Conservation (phyloP, 2,888 invertebrate genomes). For the Patella caerulea region DNA sequence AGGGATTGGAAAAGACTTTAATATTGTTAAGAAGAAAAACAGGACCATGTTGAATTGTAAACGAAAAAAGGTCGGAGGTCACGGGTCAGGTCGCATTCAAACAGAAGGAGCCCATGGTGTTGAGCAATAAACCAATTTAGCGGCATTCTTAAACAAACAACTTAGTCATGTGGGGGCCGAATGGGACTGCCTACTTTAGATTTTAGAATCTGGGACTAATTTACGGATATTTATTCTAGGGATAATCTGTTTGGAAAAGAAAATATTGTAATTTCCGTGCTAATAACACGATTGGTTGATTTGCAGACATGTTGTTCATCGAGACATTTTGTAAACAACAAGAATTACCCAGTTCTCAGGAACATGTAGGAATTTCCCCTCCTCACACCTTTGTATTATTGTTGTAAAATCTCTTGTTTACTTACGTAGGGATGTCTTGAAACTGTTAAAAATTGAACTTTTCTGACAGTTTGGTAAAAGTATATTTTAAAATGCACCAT, state of each 20-base stretch:
- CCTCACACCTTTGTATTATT: no score
- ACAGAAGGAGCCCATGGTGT: conserved; percentile 18
- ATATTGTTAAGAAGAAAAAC: neutral
- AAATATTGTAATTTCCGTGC: conserved; percentile 32
- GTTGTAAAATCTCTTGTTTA: no score
- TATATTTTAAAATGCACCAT: no score
- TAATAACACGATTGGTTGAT: no score
- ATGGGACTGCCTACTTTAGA: conserved; percentile 17
- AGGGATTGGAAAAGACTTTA: no score
- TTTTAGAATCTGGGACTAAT: conserved; percentile 21
- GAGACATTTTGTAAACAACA: no score
- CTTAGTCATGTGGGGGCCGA: conserved; percentile 14
- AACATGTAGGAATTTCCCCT: no score
- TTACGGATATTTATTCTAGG: conserved; percentile 24
- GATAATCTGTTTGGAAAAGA: conserved; percentile 27
- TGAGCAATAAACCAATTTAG: conserved; percentile 22
- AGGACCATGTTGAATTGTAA: conserved; percentile 11
- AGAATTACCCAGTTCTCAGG: no score
- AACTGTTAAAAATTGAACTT: no score
- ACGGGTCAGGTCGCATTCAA: conserved; percentile 15
- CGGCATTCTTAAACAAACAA: conserved; percentile 21
- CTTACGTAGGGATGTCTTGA: no score
- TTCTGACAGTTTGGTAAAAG: no score
- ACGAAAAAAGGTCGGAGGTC: conserved; percentile 10
- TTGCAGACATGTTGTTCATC: no score